Evolutionary conservation across 64 coral and sea anemone species (phyloP), one percentile per base, ranked within the genome.

Genomic region (Porites australiensis): DNA sequence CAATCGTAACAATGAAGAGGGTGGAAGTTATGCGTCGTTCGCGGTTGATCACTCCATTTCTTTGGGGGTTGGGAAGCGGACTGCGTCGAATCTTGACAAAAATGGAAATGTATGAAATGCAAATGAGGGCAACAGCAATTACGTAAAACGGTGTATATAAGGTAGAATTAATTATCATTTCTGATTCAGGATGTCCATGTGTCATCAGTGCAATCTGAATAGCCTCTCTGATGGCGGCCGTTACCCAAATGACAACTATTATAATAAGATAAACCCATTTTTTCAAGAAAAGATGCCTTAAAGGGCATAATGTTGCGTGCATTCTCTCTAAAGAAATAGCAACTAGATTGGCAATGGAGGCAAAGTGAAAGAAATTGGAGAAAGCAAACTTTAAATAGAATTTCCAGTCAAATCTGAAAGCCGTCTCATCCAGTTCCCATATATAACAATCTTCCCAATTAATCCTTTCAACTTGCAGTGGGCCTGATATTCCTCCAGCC

Each of bases 311-410:
- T 51, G 19, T 68, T 6, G 62, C 61, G 44, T 84, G 18, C 16
- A 68, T 6, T 18, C 81, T 61, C 44, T 84, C 81, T 51, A 68
- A 67, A 3, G 81, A 51, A 52, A 84, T 84, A 20, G 48, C 43
- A 23, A 10, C 10, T 14, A 84, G 62, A 5, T 51, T 84, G 18
- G 11, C 45, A 23, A 68, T 37, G 8, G 63, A 69, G 4, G 73
- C 73, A 18, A 51, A 10, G 8, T 45, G 51, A 51, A 84, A 69
- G 1, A 82, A 22, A 82, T 62, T 62, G 57, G 4, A 60, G 4
- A 64, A 19, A 47, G 79, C 4, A 2, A 14, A 5, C 46, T 63
- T 82, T 58, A 82, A 16, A 4, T 1, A 3, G 1, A 43, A 44
- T 13, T 18, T 3, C 47, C 13, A 6, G 4, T 48, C 9, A 2